Conservation (phyloP, 2,797 vertebrate species). For the Muscicapa striata region DNA sequence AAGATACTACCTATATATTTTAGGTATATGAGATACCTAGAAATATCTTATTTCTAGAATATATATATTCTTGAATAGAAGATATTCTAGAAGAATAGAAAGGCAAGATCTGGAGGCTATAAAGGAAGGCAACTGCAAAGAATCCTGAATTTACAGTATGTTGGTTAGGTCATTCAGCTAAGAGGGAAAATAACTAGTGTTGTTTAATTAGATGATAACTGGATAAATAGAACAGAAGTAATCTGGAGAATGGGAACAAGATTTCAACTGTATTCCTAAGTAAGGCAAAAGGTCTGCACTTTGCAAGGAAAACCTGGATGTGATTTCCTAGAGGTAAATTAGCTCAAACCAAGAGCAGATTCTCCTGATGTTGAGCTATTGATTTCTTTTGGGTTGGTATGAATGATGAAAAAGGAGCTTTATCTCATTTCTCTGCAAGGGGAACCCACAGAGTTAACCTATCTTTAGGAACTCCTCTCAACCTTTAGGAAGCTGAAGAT, state of each 20-base stretch:
- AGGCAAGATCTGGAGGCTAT: neutral
- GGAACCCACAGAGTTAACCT: neutral
- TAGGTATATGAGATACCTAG: too few relatives aligned
- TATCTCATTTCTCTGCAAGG: neutral
- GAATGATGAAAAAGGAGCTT: neutral
- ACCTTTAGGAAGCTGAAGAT: neutral
- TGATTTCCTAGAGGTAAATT: neutral
- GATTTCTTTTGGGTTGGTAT: neutral
- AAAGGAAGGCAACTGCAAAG: neutral
- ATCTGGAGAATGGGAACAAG: neutral
- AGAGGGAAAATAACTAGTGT: neutral
- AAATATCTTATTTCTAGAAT: too few relatives aligned
- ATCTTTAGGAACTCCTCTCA: neutral
- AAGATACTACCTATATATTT: neutral
- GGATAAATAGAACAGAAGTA: neutral
- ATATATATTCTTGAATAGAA: too few relatives aligned
- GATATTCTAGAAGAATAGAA: too few relatives aligned
- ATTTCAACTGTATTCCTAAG: neutral
- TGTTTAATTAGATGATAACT: neutral
- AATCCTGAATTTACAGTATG: neutral
- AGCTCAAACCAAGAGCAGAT: neutral
- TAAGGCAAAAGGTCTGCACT: neutral
- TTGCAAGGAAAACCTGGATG: neutral
- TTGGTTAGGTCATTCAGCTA: neutral
- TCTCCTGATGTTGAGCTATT: neutral